Conservation (phyloP, 2,113 vertebrate genomes). For the Sturnus vulgaris region DNA sequence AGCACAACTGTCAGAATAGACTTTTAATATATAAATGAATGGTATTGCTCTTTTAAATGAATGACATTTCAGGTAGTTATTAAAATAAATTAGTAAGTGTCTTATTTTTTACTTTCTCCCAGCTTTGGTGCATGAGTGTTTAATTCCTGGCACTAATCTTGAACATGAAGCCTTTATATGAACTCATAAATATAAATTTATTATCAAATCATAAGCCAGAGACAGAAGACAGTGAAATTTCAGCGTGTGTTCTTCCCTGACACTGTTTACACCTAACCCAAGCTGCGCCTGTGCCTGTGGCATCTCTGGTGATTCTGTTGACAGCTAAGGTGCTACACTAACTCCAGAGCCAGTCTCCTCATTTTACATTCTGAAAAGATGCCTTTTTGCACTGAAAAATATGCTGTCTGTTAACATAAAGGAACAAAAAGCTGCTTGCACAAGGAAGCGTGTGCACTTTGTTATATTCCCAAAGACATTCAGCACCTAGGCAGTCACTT, state of each 20-base stretch:
- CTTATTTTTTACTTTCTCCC: neutral
- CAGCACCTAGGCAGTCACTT: neutral
- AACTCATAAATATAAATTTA: neutral
- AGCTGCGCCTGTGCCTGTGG: neutral
- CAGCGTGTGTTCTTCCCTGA: neutral
- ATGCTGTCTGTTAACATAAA: slow-evolving; percentile 11
- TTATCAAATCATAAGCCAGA: neutral
- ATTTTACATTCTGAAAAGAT: slow-evolving; percentile 13
- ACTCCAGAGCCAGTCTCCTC: neutral
- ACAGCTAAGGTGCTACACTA: neutral
- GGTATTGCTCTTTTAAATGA: neutral
- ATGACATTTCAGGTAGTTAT: neutral
- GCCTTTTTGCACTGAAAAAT: slow-evolving; percentile 23
- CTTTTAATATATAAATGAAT: neutral
- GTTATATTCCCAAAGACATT: neutral
- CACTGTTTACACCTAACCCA: neutral
- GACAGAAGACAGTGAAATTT: neutral
- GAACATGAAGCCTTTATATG: neutral
- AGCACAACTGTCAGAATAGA: neutral
- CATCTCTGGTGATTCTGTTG: slow-evolving; percentile 19
- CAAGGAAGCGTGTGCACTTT: neutral
- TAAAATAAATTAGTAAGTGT: neutral
- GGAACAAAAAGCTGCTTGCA: slow-evolving; percentile 11
- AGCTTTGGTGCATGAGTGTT: neutral
- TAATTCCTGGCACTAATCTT: neutral